Conservation (phyloP, 2,113 vertebrate species). For the Prolemur simus region DNA sequence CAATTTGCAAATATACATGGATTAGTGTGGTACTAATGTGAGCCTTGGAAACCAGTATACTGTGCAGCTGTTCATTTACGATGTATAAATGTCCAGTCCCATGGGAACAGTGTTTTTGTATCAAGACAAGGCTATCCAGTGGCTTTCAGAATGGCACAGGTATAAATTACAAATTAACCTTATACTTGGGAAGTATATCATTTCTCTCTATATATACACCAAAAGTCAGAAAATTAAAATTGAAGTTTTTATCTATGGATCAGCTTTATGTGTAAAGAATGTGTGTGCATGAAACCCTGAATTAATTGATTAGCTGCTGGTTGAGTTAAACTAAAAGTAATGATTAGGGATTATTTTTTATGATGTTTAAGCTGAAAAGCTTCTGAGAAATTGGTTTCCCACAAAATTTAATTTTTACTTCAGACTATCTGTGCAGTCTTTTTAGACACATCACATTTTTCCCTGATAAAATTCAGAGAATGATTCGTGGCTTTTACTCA, state of each 20-base stretch:
- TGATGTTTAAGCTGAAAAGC: constrained; percentile 29
- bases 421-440: background rate
- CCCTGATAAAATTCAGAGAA: background rate
- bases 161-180: background rate
- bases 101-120: background rate
- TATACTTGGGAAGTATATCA: background rate
- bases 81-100: background rate
- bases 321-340: constrained; percentile 51
- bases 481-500: background rate
- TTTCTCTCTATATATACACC: background rate
- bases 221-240: constrained; percentile 33
- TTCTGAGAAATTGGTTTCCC: constrained; percentile 37
- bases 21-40: constrained; percentile 54
- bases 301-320: background rate
- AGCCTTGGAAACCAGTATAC: constrained; percentile 47
- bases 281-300: background rate
- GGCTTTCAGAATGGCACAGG: background rate
- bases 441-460: background rate
- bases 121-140: background rate
- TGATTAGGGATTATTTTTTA: constrained; percentile 11
- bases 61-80: background rate
- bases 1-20: constrained; percentile 71
- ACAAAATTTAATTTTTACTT: constrained; percentile 48
- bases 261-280: background rate
- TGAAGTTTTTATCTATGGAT: background rate